These are phyloP conservation scores for Atlantisia rogersi DNA, from an alignment of 2,113 vertebrate genomes.

Conservation along the genomic window DNA sequence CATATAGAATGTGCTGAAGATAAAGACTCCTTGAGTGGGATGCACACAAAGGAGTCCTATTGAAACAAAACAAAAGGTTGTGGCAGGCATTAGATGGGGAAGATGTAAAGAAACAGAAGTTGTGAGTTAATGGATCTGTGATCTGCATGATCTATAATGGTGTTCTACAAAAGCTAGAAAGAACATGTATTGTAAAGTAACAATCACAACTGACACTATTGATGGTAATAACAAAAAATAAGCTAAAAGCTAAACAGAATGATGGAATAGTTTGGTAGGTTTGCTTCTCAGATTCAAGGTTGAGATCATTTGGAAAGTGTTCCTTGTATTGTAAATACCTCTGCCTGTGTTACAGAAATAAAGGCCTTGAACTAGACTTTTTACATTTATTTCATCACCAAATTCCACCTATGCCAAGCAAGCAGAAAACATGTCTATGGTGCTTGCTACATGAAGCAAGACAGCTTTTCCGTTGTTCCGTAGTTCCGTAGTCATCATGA, in stretches of 20 bases:
- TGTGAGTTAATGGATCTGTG: neutral
- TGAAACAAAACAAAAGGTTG: neutral
- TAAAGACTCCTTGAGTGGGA: neutral
- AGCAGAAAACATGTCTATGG: neutral
- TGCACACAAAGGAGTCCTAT: neutral
- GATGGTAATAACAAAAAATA: neutral
- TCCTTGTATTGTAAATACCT: neutral
- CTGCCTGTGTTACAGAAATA: neutral
- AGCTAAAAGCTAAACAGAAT: neutral
- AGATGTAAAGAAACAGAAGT: neutral
- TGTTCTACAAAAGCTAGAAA: neutral
- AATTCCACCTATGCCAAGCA: neutral
- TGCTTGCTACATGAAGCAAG: neutral
- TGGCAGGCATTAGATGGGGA: neutral
- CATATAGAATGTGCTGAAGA: neutral
- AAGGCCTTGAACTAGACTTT: neutral
- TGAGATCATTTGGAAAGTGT: neutral
- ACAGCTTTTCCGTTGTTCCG: neutral
- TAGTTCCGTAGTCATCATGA: neutral
- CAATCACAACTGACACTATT: neutral
- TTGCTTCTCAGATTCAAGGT: neutral
- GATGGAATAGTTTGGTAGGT: neutral
- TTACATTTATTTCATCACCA: neutral
- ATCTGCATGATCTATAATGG: neutral
- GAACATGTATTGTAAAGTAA: neutral